Evolutionary conservation across 2,797 vertebrate species (phyloP).

Genomic region (Myoxocephalus aenaeus): DNA sequence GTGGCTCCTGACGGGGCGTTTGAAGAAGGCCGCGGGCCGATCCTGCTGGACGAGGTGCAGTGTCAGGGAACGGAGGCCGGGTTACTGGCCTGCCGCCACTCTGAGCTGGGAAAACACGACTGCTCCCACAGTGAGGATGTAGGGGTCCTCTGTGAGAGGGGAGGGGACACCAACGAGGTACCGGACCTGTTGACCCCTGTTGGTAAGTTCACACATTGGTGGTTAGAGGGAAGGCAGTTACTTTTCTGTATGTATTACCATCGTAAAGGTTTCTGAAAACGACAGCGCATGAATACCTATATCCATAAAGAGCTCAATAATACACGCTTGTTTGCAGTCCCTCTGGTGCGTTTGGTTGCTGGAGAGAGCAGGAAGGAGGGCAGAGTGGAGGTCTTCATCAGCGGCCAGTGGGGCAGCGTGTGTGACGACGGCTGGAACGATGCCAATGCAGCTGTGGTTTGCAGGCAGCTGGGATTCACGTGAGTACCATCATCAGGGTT

Average conservation of each 20-base stretch:
- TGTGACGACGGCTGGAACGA: conserved; percentile 91
- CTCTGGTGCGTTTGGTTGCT: conserved; percentile 85
- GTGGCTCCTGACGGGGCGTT: conserved; percentile 75
- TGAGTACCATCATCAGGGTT: conserved; percentile 56
- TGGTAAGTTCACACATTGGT: conserved; percentile 51
- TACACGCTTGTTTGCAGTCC: conserved; percentile 57
- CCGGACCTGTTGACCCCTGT: conserved; percentile 37
- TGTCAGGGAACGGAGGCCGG: conserved; percentile 87
- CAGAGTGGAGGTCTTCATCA: conserved; percentile 86
- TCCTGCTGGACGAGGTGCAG: conserved; percentile 90
- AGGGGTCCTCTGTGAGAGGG: conserved; percentile 83
- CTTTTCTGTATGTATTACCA: not conserved
- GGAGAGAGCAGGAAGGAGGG: conserved; percentile 89
- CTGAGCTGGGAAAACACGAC: conserved; percentile 90
- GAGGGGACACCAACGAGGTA: conserved; percentile 67
- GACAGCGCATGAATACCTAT: not conserved
- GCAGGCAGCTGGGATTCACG: conserved; percentile 89
- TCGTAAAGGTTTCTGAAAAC: not conserved
- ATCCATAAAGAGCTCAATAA: no score
- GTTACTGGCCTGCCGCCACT: conserved; percentile 87
- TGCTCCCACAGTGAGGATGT: conserved; percentile 94
- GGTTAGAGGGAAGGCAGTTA: not conserved
- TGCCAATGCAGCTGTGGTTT: conserved; percentile 86
- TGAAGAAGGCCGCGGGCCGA: conserved; percentile 84
- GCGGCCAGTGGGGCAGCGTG: conserved; percentile 88